Conservation (phyloP, 2,113 vertebrate genomes). For the Odontesthes bonariensis region DNA sequence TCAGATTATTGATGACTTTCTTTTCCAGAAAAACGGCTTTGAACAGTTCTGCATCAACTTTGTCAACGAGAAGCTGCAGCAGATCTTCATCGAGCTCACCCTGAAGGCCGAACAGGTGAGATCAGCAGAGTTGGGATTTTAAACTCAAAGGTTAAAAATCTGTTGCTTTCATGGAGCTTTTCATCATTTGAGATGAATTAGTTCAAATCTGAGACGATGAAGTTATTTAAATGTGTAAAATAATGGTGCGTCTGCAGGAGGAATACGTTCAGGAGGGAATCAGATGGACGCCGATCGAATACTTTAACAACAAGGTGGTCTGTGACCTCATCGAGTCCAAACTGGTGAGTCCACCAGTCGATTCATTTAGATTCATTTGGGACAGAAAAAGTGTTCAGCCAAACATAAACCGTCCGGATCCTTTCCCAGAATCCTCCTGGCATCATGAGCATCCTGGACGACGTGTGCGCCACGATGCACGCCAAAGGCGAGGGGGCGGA, state of each 20-base stretch:
- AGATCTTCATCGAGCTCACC: slow-evolving; percentile 88
- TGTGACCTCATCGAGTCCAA: slow-evolving; percentile 90
- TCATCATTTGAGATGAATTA: too few relatives aligned
- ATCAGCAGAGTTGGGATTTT: too few relatives aligned
- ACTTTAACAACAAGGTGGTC: slow-evolving; percentile 89
- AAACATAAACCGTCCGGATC: background rate
- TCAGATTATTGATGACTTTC: background rate
- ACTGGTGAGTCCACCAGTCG: slow-evolving; percentile 80
- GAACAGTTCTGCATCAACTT: slow-evolving; percentile 90
- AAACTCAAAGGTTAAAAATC: too few relatives aligned
- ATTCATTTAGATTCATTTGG: too few relatives aligned
- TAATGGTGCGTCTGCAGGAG: slow-evolving; percentile 72
- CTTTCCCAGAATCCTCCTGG: slow-evolving; percentile 83
- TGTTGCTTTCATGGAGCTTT: too few relatives aligned
- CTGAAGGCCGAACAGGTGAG: slow-evolving; percentile 88
- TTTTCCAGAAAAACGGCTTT: slow-evolving; percentile 84
- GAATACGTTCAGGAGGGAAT: slow-evolving; percentile 89
- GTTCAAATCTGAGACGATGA: too few relatives aligned
- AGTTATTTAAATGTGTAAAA: too few relatives aligned
- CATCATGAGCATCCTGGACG: slow-evolving; percentile 87
- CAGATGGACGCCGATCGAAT: slow-evolving; percentile 86
- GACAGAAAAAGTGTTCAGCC: too few relatives aligned
- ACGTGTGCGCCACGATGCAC: slow-evolving; percentile 89
- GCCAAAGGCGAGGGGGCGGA: slow-evolving; percentile 89
- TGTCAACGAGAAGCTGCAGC: slow-evolving; percentile 89